Conservation (phyloP, 2,113 vertebrate species). For the Oreocharis arfaki region DNA sequence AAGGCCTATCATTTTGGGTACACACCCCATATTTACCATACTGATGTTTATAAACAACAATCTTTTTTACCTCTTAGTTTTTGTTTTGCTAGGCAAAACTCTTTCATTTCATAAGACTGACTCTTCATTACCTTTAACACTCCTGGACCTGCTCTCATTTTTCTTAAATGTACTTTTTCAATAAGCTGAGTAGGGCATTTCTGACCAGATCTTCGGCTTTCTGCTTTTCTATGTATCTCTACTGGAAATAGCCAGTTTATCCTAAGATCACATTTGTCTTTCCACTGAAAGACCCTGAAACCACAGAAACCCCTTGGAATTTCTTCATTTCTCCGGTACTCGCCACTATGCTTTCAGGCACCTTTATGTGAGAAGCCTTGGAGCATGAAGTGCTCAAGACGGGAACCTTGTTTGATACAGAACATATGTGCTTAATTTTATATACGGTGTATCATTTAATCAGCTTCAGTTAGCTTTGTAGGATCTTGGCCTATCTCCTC, state of each 20-base stretch:
- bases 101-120: not conserved
- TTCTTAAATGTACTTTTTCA: not conserved
- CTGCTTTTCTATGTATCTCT: not conserved
- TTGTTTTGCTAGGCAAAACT: not conserved
- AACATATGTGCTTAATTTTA: slow-evolving; percentile 18
- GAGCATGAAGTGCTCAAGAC: not conserved
- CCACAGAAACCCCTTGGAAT: not conserved
- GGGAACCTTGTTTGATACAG: not conserved
- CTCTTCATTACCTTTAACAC: not conserved
- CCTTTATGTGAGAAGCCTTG: not conserved
- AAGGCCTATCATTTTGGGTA: not conserved
- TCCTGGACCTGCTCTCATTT: not conserved
- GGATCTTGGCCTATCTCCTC: slow-evolving; percentile 42
- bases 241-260: not conserved
- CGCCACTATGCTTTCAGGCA: not conserved
- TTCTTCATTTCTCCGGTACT: not conserved
- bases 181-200: not conserved
- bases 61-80: not conserved
- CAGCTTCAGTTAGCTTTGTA: slow-evolving; percentile 24
- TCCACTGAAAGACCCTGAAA: not conserved
- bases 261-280: not conserved
- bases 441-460: not conserved
- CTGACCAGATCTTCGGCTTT: not conserved
- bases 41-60: not conserved
- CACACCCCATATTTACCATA: not conserved